Percentiles rank a stretch among this genome's conserved stretches.
These are phyloP conservation scores for Papilio helenus DNA, from an alignment of 1,140 invertebrate species.

Conservation along the genomic window DNA sequence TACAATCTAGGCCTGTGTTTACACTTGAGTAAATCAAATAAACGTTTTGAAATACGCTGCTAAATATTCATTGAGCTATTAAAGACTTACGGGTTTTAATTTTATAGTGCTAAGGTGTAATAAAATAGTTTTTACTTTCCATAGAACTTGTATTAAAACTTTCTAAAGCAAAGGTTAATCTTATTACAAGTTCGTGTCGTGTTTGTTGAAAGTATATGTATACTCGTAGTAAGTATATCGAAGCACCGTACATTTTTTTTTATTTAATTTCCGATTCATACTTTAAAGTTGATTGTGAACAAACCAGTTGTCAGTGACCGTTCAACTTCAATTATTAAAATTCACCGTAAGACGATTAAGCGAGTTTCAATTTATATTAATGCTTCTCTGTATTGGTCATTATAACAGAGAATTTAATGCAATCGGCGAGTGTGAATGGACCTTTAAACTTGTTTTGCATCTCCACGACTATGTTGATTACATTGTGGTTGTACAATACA, in stretches of 20 bases:
- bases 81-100: background rate
- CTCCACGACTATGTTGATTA: background rate
- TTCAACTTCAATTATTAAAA: background rate
- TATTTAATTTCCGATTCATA: background rate
- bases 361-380: background rate
- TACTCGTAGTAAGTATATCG: too few relatives aligned
- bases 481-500: conserved; percentile 8
- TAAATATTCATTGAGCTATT: background rate
- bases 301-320: background rate
- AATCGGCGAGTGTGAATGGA: background rate
- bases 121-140: background rate
- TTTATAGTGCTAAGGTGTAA: background rate
- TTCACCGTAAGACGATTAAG: background rate
- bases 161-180: background rate
- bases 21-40: background rate
- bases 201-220: background rate
- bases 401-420: background rate
- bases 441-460: conserved; percentile 16
- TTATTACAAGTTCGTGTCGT: background rate
- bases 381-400: background rate
- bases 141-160: background rate
- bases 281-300: background rate
- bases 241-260: background rate
- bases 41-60: background rate
- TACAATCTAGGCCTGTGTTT: background rate